Conservation (phyloP, 2,888 invertebrate species). For the Esperia sulphurella region DNA sequence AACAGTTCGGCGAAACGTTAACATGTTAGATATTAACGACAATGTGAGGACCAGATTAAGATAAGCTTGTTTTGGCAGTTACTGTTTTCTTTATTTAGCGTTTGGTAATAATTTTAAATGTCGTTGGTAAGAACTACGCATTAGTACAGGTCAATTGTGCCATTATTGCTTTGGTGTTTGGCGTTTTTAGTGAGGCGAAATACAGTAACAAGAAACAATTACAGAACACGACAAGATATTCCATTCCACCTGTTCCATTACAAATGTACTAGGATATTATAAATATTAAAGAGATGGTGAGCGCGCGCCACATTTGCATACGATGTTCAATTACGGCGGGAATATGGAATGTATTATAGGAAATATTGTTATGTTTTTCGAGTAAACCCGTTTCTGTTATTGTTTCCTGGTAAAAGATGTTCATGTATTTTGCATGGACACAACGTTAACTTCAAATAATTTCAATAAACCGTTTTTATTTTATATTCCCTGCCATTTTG, state of each 20-base stretch:
- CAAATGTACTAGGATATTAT: constrained; percentile 53
- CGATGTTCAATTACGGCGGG: constrained; percentile 70
- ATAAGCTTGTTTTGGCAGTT: constrained; percentile 25
- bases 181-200: too few relatives aligned
- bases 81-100: constrained; percentile 8
- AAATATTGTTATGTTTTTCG: constrained; percentile 55
- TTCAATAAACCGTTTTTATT: neutral
- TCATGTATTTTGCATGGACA: constrained; percentile 22
- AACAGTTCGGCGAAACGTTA: constrained; percentile 38
- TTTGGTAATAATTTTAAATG: constrained; percentile 4
- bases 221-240: constrained; percentile 35
- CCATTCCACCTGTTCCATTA: constrained; percentile 47
- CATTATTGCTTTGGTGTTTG: too few relatives aligned
- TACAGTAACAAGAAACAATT: constrained; percentile 29
- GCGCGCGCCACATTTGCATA: constrained; percentile 64
- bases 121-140: constrained; percentile 1
- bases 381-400: constrained; percentile 34
- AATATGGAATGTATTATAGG: constrained; percentile 60
- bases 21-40: constrained; percentile 20
- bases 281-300: constrained; percentile 66
- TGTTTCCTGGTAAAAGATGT: constrained; percentile 34
- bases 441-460: constrained; percentile 13
- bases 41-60: constrained; percentile 27
- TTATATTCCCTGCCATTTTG: neutral
- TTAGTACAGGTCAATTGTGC: too few relatives aligned